Percentiles rank a stretch among this genome's conserved stretches.
Evolutionary conservation across 2,797 vertebrate genomes (phyloP).

Genomic region (Esox masquinongy): DNA sequence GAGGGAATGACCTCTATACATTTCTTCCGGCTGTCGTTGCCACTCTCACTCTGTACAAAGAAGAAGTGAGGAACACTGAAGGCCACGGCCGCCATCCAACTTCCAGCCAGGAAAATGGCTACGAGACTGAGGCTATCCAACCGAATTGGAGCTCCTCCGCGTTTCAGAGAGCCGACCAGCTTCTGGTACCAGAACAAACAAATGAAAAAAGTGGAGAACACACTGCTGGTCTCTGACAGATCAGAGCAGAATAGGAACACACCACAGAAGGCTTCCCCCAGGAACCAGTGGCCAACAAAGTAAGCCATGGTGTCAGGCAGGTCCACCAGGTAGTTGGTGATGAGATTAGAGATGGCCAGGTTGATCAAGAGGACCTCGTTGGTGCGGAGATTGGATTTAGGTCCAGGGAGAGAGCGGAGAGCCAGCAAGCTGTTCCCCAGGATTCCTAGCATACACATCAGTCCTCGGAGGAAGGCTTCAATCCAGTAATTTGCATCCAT

Average conservation of each 20-base stretch:
- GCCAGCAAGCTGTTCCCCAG: slow-evolving; percentile 77
- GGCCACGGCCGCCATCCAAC: slow-evolving; percentile 63
- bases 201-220: slow-evolving; percentile 78
- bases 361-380: slow-evolving; percentile 78
- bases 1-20: slow-evolving; percentile 63
- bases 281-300: slow-evolving; percentile 65
- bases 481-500: slow-evolving; percentile 59
- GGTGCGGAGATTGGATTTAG: slow-evolving; percentile 60
- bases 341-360: slow-evolving; percentile 77
- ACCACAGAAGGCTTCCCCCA: slow-evolving; percentile 66
- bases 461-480: slow-evolving; percentile 59
- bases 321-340: slow-evolving; percentile 79
- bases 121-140: slow-evolving; percentile 69
- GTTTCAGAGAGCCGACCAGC: slow-evolving; percentile 73
- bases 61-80: slow-evolving; percentile 71
- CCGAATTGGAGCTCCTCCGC: slow-evolving; percentile 63
- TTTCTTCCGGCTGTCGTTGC: slow-evolving; percentile 49
- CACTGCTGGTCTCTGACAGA: slow-evolving; percentile 79
- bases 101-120: slow-evolving; percentile 58
- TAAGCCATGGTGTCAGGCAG: slow-evolving; percentile 70
- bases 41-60: slow-evolving; percentile 39
- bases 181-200: slow-evolving; percentile 80
- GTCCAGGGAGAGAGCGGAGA: slow-evolving; percentile 61
- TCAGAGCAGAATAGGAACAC: slow-evolving; percentile 68
- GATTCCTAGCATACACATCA: slow-evolving; percentile 72